Evolutionary conservation across 2,888 invertebrate species (phyloP).

Genomic region (Hirtodrosophila histrioides): DNA sequence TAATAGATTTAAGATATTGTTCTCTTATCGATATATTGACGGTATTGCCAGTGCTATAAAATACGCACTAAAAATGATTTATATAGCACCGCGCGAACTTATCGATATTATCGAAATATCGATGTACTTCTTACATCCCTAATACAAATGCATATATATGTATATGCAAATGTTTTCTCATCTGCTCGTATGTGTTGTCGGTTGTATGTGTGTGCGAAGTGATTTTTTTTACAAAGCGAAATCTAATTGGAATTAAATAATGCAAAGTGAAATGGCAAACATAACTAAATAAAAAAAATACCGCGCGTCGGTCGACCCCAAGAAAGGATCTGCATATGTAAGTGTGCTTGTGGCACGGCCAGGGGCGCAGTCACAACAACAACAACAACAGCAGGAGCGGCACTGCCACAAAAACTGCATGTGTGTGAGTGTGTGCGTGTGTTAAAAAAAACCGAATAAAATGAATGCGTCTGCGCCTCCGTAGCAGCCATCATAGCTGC

Average conservation of each 20-base stretch:
- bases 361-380: conserved; percentile 59
- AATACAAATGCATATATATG: conserved; percentile 66
- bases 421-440: conserved; percentile 26
- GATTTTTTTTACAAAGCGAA: conserved; percentile 62
- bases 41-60: not conserved
- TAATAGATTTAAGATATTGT: not conserved
- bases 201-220: conserved; percentile 60
- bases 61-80: not conserved
- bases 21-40: conserved; percentile 5
- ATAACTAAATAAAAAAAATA: conserved; percentile 45
- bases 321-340: conserved; percentile 60
- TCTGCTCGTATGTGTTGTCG: conserved; percentile 66
- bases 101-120: conserved; percentile 39
- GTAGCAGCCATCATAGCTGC: conserved; percentile 25
- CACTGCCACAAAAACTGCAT: conserved; percentile 57
- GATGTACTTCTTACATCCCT: conserved; percentile 41
- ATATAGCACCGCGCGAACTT: conserved; percentile 9
- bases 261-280: conserved; percentile 51
- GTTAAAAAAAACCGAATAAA: conserved; percentile 57
- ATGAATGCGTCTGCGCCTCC: conserved; percentile 71
- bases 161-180: conserved; percentile 65
- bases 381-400: conserved; percentile 59
- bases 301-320: conserved; percentile 51
- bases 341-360: conserved; percentile 45
- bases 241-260: conserved; percentile 69